phyloP scores from a whole-genome alignment of 2,113 vertebrate species.

The Sander vitreus region DNA sequence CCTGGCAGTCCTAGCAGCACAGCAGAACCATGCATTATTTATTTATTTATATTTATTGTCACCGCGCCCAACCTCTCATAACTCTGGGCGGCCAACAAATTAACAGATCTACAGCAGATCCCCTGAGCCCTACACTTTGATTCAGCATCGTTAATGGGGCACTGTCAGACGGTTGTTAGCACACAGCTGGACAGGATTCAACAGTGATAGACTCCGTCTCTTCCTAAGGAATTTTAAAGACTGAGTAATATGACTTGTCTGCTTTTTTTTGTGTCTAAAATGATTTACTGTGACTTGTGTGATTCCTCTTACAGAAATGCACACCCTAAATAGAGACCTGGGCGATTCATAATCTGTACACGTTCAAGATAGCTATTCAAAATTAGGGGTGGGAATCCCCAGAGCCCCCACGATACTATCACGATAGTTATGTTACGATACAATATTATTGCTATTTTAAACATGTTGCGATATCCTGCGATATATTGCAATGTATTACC shows the following conservation, averaged over 20 bases:
- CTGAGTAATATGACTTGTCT: background rate
- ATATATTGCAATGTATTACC: too few relatives aligned
- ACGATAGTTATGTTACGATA: too few relatives aligned
- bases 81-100: background rate
- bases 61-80: too few relatives aligned
- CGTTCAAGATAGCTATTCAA: background rate
- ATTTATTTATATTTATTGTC: too few relatives aligned
- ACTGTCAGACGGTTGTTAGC: slow-evolving; percentile 19
- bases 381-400: too few relatives aligned
- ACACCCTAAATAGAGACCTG: background rate
- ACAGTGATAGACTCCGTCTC: slow-evolving; percentile 4
- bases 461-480: too few relatives aligned
- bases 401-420: too few relatives aligned
- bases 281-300: background rate
- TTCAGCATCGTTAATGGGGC: slow-evolving; percentile 14
- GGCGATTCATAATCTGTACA: background rate
- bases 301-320: background rate
- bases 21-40: too few relatives aligned
- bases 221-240: background rate
- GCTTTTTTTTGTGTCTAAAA: slow-evolving; percentile 1
- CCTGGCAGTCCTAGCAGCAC: too few relatives aligned
- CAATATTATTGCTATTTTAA: too few relatives aligned
- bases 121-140: slow-evolving; percentile 21
- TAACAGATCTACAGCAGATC: slow-evolving; percentile 1
- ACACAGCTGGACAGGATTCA: slow-evolving; percentile 19